A percentile compares a stretch with the other conserved stretches of the same genome.
Conservation (phyloP, 2,888 invertebrate genomes). For the Cabera pusaria region DNA sequence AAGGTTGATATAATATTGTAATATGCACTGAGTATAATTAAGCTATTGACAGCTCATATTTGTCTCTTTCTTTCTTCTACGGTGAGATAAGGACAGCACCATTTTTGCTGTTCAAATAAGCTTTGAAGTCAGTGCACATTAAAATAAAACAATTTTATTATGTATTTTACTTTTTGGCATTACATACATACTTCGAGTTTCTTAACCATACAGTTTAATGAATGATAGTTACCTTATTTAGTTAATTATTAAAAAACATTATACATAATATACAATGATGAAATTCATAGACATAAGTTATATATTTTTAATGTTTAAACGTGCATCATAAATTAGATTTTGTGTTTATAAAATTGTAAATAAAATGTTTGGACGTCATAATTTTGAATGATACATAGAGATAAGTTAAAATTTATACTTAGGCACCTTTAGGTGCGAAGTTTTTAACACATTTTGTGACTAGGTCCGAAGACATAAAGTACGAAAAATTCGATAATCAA, state of each 20-base stretch:
- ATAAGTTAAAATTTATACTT: conserved; percentile 14
- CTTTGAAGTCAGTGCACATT: too few relatives aligned
- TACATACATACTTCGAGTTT: conserved; percentile 19
- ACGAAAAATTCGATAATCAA: neutral
- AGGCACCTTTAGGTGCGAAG: conserved; percentile 26
- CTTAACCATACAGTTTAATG: conserved; percentile 19
- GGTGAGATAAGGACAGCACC: too few relatives aligned
- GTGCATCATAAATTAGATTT: conserved; percentile 24
- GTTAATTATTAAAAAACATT: conserved; percentile 33
- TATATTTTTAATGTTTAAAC: conserved; percentile 21
- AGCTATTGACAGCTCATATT: too few relatives aligned
- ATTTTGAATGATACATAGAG: conserved; percentile 27
- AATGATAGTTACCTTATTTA: conserved; percentile 27
- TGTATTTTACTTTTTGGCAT: conserved; percentile 1
- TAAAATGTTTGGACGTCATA: conserved; percentile 45
- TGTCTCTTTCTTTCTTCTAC: too few relatives aligned
- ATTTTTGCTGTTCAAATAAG: too few relatives aligned
- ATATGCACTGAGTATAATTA: too few relatives aligned
- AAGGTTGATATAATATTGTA: too few relatives aligned
- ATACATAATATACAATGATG: conserved; percentile 36
- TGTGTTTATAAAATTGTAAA: conserved; percentile 41
- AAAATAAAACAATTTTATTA: too few relatives aligned
- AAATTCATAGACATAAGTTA: conserved; percentile 33
- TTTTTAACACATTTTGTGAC: conserved; percentile 20
- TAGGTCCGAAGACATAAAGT: conserved; percentile 15